Base-by-base conservation (phyloP, 2,797 vertebrate genomes). In the Propithecus deckenii region DNA sequence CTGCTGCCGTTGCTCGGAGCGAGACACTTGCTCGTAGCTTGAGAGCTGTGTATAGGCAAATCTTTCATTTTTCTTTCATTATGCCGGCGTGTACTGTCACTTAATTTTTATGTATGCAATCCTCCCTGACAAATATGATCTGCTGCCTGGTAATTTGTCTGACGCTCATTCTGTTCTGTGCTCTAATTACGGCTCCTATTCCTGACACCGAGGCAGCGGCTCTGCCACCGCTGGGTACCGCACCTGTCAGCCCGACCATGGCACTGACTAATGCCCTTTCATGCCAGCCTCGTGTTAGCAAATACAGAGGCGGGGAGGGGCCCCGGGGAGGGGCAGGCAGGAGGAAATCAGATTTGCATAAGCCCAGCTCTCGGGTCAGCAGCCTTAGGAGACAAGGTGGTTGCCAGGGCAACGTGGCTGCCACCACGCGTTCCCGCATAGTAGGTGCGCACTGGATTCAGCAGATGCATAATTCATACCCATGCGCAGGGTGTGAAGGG, bases 121-220 rank as follows among this genome's bases (percentile, higher is more conserved):
- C 98, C 98, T 98, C 98, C 98, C 98, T 99, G 99, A 99, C 99
- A 99, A 99, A 99, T 98, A 98, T 98, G 99, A 99, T 98, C 98
- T 98, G 98, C 98, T 98, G 98, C 98, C 98, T 98, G 98, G 98
- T 99, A 98, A 99, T 99, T 98, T 98, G 93, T 98, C 98, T 99
- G 99, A 99, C 98, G 98, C 98, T 98, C 98, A 97, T 98, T 98
- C 98, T 98, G 98, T 97, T 98, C 98, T 92, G 97, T 59, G 97
- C 98, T 98, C 98, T 99, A 99, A 99, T 99, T 99, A 98, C 25
- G 22, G 98, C 98, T 98, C 98, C 98, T 84, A 80, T 96, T 95
- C 94, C 98, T 98, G 98, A 97, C 98, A 96, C 92, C 1, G 94
- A 94, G 69, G 98, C 97, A 91, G 98, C 96, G 89, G 67, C 20